phyloP scores from a whole-genome alignment of 2,797 vertebrate genomes.

The Periparus ater region DNA sequence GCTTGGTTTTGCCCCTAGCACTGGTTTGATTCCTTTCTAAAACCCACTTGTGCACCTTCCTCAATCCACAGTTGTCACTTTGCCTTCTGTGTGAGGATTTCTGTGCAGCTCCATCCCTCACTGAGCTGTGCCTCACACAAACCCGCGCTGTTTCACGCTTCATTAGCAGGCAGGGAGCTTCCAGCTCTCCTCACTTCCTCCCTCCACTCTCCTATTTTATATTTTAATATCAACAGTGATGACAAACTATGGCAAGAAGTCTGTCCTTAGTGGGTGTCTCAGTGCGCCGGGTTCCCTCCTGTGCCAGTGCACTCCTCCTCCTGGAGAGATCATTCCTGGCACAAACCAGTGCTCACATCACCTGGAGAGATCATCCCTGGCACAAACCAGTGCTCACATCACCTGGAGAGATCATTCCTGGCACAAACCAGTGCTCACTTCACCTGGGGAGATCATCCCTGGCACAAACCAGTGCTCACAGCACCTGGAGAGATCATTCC shows the following conservation, averaged over 20 bases:
- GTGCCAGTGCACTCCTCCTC: background rate
- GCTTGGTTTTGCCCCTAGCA: background rate
- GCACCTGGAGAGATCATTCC: background rate
- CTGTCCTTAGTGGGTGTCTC: background rate
- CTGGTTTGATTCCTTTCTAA: background rate
- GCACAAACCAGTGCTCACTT: no score
- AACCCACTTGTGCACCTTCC: background rate
- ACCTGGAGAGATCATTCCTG: no score
- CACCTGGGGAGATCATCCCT: no score
- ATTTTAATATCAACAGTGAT: background rate
- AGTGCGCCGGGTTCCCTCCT: background rate
- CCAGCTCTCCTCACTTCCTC: slow-evolving; percentile 24
- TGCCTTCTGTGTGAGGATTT: background rate
- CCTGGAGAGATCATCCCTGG: no score
- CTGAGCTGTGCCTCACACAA: slow-evolving; percentile 18
- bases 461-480: no score
- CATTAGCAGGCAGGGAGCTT: slow-evolving; percentile 50
- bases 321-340: background rate
- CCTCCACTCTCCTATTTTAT: background rate
- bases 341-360: background rate
- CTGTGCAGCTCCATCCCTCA: slow-evolving; percentile 27
- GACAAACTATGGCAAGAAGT: background rate
- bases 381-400: no score
- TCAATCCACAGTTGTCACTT: background rate
- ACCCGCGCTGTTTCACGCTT: slow-evolving; percentile 42